phyloP scores from a whole-genome alignment of 2,797 vertebrate species.

The Garrulus glandarius region DNA sequence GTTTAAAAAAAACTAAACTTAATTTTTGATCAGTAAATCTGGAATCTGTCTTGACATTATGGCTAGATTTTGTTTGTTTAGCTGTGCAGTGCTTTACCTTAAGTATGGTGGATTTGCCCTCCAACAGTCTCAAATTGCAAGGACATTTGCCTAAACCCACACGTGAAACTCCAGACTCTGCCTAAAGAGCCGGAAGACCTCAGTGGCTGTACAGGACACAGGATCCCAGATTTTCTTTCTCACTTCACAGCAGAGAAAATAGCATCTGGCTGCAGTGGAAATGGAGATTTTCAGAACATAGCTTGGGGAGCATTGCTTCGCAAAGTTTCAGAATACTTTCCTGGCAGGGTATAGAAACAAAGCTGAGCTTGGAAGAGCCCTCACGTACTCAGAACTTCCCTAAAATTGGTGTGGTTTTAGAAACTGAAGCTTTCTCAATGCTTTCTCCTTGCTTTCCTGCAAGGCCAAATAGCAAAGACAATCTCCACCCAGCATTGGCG shows the following conservation, averaged over 20 bases:
- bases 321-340: not conserved
- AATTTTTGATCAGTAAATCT: constrained; percentile 68
- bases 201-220: not conserved
- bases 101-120: not conserved
- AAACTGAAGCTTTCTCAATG: not conserved
- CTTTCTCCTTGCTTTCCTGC: not conserved
- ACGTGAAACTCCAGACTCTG: not conserved
- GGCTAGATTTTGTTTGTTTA: constrained; percentile 65
- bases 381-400: not conserved
- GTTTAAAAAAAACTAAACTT: constrained; percentile 73
- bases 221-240: constrained; percentile 5
- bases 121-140: not conserved
- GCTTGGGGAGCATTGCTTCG: not conserved
- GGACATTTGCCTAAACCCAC: not conserved
- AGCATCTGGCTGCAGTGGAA: not conserved
- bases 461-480: not conserved
- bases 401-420: not conserved
- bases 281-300: not conserved
- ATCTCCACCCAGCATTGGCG: not conserved
- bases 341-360: not conserved
- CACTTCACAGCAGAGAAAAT: not conserved
- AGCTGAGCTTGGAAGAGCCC: not conserved
- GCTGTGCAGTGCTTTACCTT: constrained; percentile 58
- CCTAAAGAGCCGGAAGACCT: not conserved
- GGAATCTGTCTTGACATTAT: constrained; percentile 55